Percentiles rank a stretch among this genome's conserved stretches.
Evolutionary conservation across 2,888 invertebrate genomes (phyloP).

Genomic region (Ennomos erosarius): DNA sequence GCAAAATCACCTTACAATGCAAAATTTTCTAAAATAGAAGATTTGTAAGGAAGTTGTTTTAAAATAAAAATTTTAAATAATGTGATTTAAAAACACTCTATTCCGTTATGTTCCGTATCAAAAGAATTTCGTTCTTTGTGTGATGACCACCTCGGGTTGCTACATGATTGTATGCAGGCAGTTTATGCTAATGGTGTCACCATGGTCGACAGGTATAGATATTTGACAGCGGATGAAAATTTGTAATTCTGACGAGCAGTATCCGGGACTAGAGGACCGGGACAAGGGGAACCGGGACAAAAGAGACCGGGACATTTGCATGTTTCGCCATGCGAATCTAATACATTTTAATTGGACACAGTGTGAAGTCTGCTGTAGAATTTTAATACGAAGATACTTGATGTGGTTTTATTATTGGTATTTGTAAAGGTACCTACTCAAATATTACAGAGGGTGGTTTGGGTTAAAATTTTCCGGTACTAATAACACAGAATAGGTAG

Average conservation of each 20-base stretch:
- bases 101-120: too few relatives aligned
- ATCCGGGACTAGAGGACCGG: constrained; percentile 10
- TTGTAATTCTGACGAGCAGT: constrained; percentile 44
- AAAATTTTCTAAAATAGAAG: too few relatives aligned
- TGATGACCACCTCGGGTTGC: too few relatives aligned
- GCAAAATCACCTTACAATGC: too few relatives aligned
- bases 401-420: neutral
- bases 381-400: constrained; percentile 3
- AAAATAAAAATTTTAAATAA: too few relatives aligned
- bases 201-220: constrained; percentile 22
- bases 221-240: constrained; percentile 36
- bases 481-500: too few relatives aligned
- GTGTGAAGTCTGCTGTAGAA: neutral
- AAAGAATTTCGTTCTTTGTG: too few relatives aligned
- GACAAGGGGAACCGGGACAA: constrained; percentile 4
- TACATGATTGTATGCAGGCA: constrained; percentile 1
- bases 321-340: constrained; percentile 25
- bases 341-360: constrained; percentile 22
- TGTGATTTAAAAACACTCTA: too few relatives aligned
- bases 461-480: too few relatives aligned
- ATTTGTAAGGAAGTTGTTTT: too few relatives aligned
- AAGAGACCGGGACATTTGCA: constrained; percentile 36
- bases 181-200: constrained; percentile 27
- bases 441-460: neutral
- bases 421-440: too few relatives aligned